Evolutionary conservation across 2,113 vertebrate species (phyloP).

Genomic region (Poecile atricapillus): DNA sequence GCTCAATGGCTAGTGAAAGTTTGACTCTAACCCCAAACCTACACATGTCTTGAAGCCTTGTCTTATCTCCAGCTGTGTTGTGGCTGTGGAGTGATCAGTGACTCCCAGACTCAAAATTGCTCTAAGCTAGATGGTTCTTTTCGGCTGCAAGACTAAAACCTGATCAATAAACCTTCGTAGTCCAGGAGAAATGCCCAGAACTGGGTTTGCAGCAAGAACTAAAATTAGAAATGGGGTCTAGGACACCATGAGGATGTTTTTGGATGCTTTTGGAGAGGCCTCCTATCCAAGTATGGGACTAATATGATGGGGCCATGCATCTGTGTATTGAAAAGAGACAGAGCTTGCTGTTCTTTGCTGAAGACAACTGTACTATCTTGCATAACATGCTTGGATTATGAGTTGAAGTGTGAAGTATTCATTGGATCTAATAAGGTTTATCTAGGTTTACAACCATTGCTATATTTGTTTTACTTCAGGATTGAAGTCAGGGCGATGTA

Average conservation of each 20-base stretch:
- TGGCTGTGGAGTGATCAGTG: not conserved
- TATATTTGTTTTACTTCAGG: not conserved
- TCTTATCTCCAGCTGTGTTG: not conserved
- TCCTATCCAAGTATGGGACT: not conserved
- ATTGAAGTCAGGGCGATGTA: not conserved
- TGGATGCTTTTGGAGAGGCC: not conserved
- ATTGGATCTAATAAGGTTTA: not conserved
- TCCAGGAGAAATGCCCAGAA: not conserved
- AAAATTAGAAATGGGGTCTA: not conserved
- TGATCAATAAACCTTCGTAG: not conserved
- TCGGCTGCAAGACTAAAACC: not conserved
- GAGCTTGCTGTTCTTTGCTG: not conserved
- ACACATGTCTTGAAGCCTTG: not conserved
- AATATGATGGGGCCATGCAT: not conserved
- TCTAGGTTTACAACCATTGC: not conserved
- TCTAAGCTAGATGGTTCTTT: not conserved
- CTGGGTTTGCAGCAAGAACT: not conserved
- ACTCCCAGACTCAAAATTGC: not conserved
- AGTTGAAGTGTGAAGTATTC: not conserved
- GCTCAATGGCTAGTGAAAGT: not conserved
- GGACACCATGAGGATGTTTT: not conserved
- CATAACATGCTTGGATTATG: not conserved
- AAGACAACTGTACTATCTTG: not conserved
- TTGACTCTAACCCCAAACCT: not conserved
- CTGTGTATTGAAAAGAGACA: not conserved